phyloP scores from a whole-genome alignment of 23 tunicate genomes.

The Styela plicata region DNA sequence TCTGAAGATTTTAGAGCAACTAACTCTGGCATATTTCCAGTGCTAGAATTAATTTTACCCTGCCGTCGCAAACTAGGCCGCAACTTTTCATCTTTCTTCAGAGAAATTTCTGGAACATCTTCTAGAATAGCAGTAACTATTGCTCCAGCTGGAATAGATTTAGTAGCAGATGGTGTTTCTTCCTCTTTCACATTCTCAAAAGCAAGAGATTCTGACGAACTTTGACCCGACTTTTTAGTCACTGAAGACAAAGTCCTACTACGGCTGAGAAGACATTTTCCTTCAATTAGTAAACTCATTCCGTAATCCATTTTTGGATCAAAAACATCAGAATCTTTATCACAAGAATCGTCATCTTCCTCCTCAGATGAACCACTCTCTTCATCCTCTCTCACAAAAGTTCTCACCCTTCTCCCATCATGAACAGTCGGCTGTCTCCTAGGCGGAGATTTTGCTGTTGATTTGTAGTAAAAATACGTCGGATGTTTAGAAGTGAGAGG shows the following conservation, averaged over 20 bases:
- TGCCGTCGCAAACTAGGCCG: conserved; percentile 22
- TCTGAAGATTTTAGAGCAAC: background rate
- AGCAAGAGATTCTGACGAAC: conserved; percentile 2
- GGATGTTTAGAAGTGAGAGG: conserved; percentile 51
- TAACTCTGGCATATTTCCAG: conserved; percentile 2
- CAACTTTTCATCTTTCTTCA: background rate
- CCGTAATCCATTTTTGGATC: conserved; percentile 78
- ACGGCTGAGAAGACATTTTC: conserved; percentile 42
- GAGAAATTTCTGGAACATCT: background rate
- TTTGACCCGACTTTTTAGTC: background rate
- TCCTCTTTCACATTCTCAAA: background rate
- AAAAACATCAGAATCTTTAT: conserved; percentile 55
- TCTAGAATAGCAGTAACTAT: background rate
- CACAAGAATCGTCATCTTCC: conserved; percentile 18
- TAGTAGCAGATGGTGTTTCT: background rate
- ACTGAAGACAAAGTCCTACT: background rate
- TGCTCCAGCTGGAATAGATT: background rate
- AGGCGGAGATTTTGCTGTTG: background rate
- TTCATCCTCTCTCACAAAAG: background rate
- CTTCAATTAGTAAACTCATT: conserved; percentile 64
- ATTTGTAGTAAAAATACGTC: conserved; percentile 41
- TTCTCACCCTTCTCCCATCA: background rate
- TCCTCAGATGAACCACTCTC: background rate
- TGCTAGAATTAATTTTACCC: conserved; percentile 13
- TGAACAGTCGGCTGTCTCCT: conserved; percentile 4